Conservation (phyloP, 2,888 invertebrate species). For the Acheta domesticus region DNA sequence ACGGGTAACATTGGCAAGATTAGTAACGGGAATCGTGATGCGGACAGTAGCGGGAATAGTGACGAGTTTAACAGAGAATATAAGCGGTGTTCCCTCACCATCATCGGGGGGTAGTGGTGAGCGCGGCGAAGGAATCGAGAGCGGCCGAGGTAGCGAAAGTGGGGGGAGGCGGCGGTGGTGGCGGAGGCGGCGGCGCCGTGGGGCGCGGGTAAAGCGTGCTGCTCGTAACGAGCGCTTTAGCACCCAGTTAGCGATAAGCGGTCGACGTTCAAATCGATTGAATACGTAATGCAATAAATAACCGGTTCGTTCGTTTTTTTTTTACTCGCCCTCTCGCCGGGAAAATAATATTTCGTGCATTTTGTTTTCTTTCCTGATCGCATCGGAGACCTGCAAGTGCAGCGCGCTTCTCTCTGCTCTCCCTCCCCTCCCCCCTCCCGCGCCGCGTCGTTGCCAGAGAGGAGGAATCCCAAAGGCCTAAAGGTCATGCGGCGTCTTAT, state of each 20-base stretch:
- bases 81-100: no score
- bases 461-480: neutral
- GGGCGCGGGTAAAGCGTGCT: neutral
- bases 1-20: no score
- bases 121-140: no score
- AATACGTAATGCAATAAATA: conserved; percentile 18
- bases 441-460: neutral
- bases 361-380: neutral
- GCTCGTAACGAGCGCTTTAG: conserved; percentile 1
- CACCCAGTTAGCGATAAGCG: conserved; percentile 18
- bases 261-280: conserved; percentile 18
- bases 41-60: no score
- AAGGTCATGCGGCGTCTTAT: neutral
- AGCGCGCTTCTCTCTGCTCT: neutral
- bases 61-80: no score
- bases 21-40: no score
- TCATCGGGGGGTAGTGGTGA: no score
- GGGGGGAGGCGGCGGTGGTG: no score
- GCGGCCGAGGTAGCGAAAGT: no score
- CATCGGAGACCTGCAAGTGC: neutral
- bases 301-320: neutral
- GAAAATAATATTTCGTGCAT: conserved; percentile 6
- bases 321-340: neutral
- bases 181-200: neutral
- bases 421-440: neutral